Conservation (phyloP, 2,113 vertebrate species). For the Vireo altiloquus region DNA sequence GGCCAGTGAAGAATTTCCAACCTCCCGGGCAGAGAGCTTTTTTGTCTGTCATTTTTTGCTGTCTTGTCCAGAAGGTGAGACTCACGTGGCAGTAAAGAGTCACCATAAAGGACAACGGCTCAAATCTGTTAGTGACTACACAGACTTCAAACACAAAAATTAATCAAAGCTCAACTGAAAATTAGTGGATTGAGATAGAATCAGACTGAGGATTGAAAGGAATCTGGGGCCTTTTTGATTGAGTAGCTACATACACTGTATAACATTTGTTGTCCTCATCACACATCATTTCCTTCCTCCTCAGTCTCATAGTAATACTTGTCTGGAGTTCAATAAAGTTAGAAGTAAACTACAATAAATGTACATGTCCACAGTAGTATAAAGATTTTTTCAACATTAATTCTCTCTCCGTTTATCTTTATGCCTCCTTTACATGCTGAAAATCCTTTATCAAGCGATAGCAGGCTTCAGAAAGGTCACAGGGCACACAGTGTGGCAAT, state of each 20-base stretch:
- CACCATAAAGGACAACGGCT: not conserved
- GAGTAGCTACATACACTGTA: not conserved
- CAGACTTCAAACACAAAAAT: not conserved
- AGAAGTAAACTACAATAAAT: not conserved
- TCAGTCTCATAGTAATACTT: not conserved
- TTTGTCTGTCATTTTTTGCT: not conserved
- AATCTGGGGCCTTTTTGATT: not conserved
- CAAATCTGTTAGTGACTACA: not conserved
- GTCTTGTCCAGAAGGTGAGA: not conserved
- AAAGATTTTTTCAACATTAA: not conserved
- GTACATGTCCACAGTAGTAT: not conserved
- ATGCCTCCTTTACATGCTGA: not conserved
- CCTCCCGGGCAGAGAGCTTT: fast-evolving
- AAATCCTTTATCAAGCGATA: not conserved
- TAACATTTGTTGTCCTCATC: not conserved
- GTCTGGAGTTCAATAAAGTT: not conserved
- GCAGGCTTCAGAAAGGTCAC: not conserved
- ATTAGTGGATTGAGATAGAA: not conserved
- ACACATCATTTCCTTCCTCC: not conserved
- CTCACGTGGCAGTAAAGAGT: not conserved
- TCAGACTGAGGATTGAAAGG: not conserved
- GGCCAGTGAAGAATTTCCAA: not conserved
- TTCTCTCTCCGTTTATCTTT: not conserved
- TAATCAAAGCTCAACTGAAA: not conserved
- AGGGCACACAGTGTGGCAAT: not conserved